These are phyloP conservation scores for Drosophila peninsularis DNA, from an alignment of 2,888 invertebrate genomes.

Conservation along the genomic window DNA sequence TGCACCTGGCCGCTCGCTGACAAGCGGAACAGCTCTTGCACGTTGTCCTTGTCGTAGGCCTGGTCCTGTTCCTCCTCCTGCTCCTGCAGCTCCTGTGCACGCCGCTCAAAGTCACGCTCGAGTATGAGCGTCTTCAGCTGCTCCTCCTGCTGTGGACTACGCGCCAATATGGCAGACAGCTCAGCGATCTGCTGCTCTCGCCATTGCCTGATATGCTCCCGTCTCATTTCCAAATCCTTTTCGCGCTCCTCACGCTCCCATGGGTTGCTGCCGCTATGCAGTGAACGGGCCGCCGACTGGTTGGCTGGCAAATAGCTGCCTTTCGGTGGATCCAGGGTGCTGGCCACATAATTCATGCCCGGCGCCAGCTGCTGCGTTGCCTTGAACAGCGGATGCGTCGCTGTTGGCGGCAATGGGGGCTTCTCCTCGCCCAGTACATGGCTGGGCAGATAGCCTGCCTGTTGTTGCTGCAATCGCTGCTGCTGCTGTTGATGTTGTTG, in stretches of 20 bases:
- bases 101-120: constrained; percentile 96
- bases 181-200: constrained; percentile 95
- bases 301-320: constrained; percentile 88
- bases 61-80: constrained; percentile 87
- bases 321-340: constrained; percentile 90
- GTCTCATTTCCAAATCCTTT: constrained; percentile 89
- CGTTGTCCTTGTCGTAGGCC: constrained; percentile 83
- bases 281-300: constrained; percentile 36
- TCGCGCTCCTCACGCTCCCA: constrained; percentile 98
- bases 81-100: constrained; percentile 91
- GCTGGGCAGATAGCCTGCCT: constrained; percentile 44
- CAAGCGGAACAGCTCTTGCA: constrained; percentile 86
- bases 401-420: constrained; percentile 89
- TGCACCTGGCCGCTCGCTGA: constrained; percentile 79
- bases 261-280: constrained; percentile 88
- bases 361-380: constrained; percentile 75
- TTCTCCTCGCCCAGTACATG: constrained; percentile 73
- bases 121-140: constrained; percentile 94
- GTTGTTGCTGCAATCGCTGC: constrained; percentile 44
- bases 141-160: constrained; percentile 93
- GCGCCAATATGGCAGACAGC: constrained; percentile 88
- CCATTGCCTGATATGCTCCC: constrained; percentile 91
- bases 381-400: constrained; percentile 89
- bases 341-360: constrained; percentile 87
- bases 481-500: constrained; percentile 43